Conservation (phyloP, 2,888 invertebrate genomes). For the Doris montereyensis region DNA sequence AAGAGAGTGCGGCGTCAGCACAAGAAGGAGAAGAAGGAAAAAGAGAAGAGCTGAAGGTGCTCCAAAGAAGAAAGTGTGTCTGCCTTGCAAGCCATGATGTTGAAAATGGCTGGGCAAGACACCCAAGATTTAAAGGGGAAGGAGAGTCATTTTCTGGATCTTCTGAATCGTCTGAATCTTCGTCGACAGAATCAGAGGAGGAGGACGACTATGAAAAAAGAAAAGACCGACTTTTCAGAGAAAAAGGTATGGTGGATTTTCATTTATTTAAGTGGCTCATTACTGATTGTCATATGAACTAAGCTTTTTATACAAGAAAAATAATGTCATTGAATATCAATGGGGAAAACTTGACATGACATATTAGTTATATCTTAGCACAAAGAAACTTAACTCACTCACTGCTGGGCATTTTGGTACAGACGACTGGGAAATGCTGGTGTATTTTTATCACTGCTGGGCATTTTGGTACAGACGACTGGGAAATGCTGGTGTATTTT, state of each 20-base stretch:
- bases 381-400: no score
- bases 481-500: no score
- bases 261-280: no score
- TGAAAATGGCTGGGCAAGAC: slow-evolving; percentile 89
- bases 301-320: no score
- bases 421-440: no score
- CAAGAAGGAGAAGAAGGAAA: slow-evolving; percentile 52
- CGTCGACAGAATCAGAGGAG: slow-evolving; percentile 9
- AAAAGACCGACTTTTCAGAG: slow-evolving; percentile 34
- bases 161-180: slow-evolving; percentile 38
- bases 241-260: slow-evolving; percentile 4
- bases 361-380: no score
- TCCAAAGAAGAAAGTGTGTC: slow-evolving; percentile 73
- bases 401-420: no score
- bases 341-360: no score
- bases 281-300: no score
- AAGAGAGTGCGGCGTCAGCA: background rate
- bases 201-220: slow-evolving; percentile 38
- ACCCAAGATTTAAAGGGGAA: slow-evolving; percentile 77
- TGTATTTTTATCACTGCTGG: no score
- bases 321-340: no score
- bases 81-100: slow-evolving; percentile 86
- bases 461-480: no score
- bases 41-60: slow-evolving; percentile 50
- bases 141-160: slow-evolving; percentile 36